A percentile compares a stretch with the other conserved stretches of the same genome.
Evolutionary conservation across 2,113 vertebrate genomes (phyloP).

Genomic region (Labeo rohita): DNA sequence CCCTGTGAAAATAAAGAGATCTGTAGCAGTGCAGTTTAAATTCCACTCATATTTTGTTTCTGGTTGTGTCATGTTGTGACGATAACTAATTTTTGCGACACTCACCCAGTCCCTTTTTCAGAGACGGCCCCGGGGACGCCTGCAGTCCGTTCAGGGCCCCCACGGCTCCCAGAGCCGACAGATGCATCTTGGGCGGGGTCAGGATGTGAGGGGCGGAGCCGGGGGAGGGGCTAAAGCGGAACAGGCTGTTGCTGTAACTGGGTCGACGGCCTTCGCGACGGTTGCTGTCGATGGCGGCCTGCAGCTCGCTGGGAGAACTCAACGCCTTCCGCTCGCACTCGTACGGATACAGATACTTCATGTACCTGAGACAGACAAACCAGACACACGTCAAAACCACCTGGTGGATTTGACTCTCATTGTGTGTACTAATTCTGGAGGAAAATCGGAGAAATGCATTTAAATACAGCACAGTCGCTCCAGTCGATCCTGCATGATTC

Average conservation of each 20-base stretch:
- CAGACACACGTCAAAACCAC: background rate
- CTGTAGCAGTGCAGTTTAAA: background rate
- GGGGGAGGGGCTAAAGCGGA: constrained; percentile 84
- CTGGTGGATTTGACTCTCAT: too few relatives aligned
- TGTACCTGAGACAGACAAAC: constrained; percentile 72
- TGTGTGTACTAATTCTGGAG: too few relatives aligned
- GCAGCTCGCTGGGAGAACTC: constrained; percentile 92
- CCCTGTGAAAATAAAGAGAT: background rate
- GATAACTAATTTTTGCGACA: background rate
- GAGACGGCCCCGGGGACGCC: constrained; percentile 73
- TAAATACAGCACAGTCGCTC: too few relatives aligned
- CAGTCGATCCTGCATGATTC: too few relatives aligned
- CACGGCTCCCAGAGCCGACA: constrained; percentile 79
- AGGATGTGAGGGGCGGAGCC: constrained; percentile 79
- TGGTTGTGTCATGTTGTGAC: too few relatives aligned
- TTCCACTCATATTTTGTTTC: background rate
- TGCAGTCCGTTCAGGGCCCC: constrained; percentile 79
- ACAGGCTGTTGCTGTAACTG: constrained; percentile 92
- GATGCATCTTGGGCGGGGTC: constrained; percentile 87
- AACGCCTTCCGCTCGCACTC: constrained; percentile 96
- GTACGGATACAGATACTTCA: constrained; percentile 97
- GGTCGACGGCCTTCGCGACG: constrained; percentile 92
- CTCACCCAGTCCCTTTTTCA: constrained; percentile 83
- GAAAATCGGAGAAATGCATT: too few relatives aligned
- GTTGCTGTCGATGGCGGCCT: constrained; percentile 97